Evolutionary conservation across 2,113 vertebrate species (phyloP).

Genomic region (Apaloderma vittatum): DNA sequence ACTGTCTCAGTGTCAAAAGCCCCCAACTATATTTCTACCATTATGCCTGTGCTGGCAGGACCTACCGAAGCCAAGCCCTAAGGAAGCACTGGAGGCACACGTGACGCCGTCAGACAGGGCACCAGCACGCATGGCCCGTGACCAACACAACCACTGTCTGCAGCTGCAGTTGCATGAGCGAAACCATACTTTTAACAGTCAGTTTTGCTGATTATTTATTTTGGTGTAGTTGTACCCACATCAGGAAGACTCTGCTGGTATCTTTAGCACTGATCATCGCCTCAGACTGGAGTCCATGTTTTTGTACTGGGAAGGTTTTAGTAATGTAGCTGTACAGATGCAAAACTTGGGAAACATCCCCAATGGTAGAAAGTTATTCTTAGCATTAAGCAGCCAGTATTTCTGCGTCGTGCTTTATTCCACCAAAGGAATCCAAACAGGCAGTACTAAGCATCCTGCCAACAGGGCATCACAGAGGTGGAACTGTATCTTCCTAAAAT

Average conservation of each 20-base stretch:
- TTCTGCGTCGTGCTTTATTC: background rate
- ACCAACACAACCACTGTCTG: background rate
- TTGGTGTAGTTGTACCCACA: background rate
- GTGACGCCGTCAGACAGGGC: fast-evolving
- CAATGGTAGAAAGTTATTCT: background rate
- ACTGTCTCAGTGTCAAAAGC: background rate
- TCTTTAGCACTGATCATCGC: background rate
- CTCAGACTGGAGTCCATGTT: background rate
- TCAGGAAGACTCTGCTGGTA: background rate
- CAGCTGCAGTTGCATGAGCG: background rate
- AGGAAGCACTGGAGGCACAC: background rate
- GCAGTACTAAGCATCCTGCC: background rate
- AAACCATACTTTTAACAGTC: background rate
- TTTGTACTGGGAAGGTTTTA: fast-evolving
- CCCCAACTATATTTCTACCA: fast-evolving
- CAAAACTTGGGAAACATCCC: background rate
- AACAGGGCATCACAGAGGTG: background rate
- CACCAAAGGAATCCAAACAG: background rate
- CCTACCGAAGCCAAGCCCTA: background rate
- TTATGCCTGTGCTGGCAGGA: fast-evolving
- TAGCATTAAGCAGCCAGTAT: background rate
- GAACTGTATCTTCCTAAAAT: background rate
- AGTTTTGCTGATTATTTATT: background rate
- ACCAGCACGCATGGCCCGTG: fast-evolving
- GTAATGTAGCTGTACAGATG: background rate